Conservation (phyloP, 1,140 invertebrate genomes). For the Anthonomus grandis region DNA sequence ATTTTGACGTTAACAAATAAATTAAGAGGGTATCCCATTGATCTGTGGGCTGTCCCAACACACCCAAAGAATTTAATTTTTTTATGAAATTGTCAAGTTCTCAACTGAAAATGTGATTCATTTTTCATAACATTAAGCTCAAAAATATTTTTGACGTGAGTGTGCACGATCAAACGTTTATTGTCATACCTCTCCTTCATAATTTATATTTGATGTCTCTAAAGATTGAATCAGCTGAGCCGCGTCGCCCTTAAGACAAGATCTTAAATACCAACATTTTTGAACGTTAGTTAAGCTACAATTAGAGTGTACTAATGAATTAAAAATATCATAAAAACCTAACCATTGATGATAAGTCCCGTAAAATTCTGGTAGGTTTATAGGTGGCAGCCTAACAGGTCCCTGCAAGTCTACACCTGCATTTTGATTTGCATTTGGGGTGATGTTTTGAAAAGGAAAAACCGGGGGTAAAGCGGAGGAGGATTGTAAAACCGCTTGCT, state of each 20-base stretch:
- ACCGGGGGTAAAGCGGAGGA: too few species aligned
- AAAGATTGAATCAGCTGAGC: slow-evolving; percentile 1
- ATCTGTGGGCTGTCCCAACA: slow-evolving; percentile 35
- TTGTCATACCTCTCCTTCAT: slow-evolving; percentile 44
- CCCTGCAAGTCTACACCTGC: neutral
- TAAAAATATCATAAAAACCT: slow-evolving; percentile 11
- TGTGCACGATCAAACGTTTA: slow-evolving; percentile 40
- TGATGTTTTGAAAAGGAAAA: too few species aligned
- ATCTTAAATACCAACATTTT: slow-evolving; percentile 10
- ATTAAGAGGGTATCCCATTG: slow-evolving; percentile 18
- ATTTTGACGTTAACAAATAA: slow-evolving; percentile 12
- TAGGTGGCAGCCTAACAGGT: slow-evolving; percentile 7
- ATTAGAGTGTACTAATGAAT: slow-evolving; percentile 12
- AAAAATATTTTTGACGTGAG: slow-evolving; percentile 42
- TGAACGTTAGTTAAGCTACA: neutral
- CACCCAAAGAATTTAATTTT: slow-evolving; percentile 39
- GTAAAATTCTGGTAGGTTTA: slow-evolving; percentile 13
- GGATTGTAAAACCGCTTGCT: too few species aligned
- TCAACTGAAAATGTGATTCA: slow-evolving; percentile 32
- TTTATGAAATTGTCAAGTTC: slow-evolving; percentile 41
- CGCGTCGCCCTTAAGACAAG: slow-evolving; percentile 18
- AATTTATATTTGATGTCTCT: too few species aligned
- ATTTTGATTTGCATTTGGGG: neutral
- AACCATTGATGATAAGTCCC: slow-evolving; percentile 9
- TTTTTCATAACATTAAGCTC: slow-evolving; percentile 29